Percentiles rank a stretch among this genome's conserved stretches.
phyloP scores from a whole-genome alignment of 2,888 invertebrate genomes.

The Agriopis marginaria region DNA sequence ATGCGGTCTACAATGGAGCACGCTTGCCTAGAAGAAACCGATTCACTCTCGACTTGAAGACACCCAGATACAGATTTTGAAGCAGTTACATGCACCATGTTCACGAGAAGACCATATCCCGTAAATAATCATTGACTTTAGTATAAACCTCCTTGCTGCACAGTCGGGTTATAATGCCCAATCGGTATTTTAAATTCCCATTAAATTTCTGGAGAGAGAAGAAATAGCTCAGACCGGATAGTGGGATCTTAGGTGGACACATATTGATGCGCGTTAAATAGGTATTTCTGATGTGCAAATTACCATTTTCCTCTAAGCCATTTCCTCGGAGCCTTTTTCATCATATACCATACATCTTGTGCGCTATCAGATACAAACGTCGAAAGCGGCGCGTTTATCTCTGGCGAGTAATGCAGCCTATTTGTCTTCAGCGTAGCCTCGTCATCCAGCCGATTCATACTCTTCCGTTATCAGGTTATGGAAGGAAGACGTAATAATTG shows the following conservation, averaged over 20 bases:
- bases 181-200: too few relatives aligned
- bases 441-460: conserved; percentile 67
- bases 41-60: too few relatives aligned
- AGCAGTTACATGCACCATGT: too few relatives aligned
- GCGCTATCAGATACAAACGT: conserved; percentile 70
- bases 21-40: too few relatives aligned
- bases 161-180: too few relatives aligned
- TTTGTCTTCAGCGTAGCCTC: conserved; percentile 71
- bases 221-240: too few relatives aligned
- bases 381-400: conserved; percentile 75
- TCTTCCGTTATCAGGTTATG: conserved; percentile 67
- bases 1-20: too few relatives aligned
- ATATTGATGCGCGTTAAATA: background rate
- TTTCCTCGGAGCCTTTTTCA: conserved; percentile 36
- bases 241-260: background rate
- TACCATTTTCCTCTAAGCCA: background rate
- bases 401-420: conserved; percentile 70
- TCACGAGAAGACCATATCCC: too few relatives aligned
- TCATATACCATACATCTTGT: conserved; percentile 60
- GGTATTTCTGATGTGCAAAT: background rate
- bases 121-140: too few relatives aligned
- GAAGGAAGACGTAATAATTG: conserved; percentile 28
- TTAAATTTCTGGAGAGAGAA: too few relatives aligned
- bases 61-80: too few relatives aligned
- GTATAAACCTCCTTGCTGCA: too few relatives aligned